phyloP scores from a whole-genome alignment of 2,888 invertebrate genomes.

The Liodrosophila aerea region DNA sequence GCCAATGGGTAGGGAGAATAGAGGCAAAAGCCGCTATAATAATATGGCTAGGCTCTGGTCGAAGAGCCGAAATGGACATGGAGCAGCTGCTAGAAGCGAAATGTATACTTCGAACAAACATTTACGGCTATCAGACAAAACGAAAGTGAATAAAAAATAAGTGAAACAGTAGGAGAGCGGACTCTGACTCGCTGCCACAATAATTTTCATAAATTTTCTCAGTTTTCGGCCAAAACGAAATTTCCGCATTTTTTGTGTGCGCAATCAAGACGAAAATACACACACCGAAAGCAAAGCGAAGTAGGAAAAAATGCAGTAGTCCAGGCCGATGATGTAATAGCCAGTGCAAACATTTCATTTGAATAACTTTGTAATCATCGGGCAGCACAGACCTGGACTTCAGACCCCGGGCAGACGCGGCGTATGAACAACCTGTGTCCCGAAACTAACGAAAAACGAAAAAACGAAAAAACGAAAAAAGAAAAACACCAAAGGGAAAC shows the following conservation, averaged over 20 bases:
- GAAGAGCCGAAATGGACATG: conserved; percentile 28
- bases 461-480: conserved; percentile 7
- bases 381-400: conserved; percentile 21
- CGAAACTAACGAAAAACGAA: conserved; percentile 28
- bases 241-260: conserved; percentile 57
- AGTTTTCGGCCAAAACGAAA: conserved; percentile 50
- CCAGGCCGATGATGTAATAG: conserved; percentile 61
- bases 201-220: conserved; percentile 71
- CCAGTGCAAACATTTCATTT: conserved; percentile 66
- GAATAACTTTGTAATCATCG: conserved; percentile 70
- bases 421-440: conserved; percentile 59
- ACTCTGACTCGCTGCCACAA: conserved; percentile 38
- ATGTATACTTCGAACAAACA: conserved; percentile 19
- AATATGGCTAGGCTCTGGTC: conserved; percentile 14
- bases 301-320: conserved; percentile 40
- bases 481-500: background rate
- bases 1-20: too few species aligned
- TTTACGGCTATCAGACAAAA: conserved; percentile 34
- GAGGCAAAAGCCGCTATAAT: conserved; percentile 19
- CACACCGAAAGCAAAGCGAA: conserved; percentile 12
- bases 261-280: conserved; percentile 26
- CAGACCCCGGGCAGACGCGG: conserved; percentile 36
- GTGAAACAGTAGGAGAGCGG: conserved; percentile 6
- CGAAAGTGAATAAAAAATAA: conserved; percentile 52
- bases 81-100: conserved; percentile 35